A percentile compares a stretch with the other conserved stretches of the same genome.
These are phyloP conservation scores for Brachionus sp. DNA, from an alignment of 1,140 invertebrate species.

Conservation along the genomic window DNA sequence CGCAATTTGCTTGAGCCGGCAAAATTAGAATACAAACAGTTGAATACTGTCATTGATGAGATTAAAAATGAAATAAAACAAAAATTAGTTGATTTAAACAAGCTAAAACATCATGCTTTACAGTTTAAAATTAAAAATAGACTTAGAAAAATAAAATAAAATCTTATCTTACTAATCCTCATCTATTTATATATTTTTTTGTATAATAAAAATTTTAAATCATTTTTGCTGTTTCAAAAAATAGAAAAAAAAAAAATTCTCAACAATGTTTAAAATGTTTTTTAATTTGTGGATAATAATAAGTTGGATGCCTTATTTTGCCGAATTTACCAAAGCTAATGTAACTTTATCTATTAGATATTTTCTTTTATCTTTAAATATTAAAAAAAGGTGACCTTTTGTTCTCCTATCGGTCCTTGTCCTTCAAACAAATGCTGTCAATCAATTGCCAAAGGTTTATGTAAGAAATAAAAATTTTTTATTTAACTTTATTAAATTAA, in stretches of 20 bases:
- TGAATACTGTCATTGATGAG: background rate
- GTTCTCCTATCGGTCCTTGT: background rate
- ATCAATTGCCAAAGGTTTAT: slow-evolving; percentile 6
- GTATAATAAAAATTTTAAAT: background rate
- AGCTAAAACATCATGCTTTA: slow-evolving; percentile 1
- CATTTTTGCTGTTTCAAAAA: background rate
- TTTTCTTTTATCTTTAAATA: too few relatives aligned
- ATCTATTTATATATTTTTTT: background rate
- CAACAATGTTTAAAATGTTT: background rate
- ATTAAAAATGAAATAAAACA: slow-evolving; percentile 36
- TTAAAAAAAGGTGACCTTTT: slow-evolving; percentile 30
- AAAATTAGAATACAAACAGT: background rate
- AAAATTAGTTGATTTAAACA: background rate
- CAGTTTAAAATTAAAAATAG: slow-evolving; percentile 15
- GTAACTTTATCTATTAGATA: too few relatives aligned
- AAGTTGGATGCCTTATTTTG: background rate
- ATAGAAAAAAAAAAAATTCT: background rate
- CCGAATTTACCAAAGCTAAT: background rate
- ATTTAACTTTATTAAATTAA: background rate
- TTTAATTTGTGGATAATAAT: background rate
- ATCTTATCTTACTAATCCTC: background rate
- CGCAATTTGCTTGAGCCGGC: background rate
- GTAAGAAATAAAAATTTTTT: background rate
- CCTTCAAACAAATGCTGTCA: background rate
- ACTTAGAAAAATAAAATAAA: background rate